Base-by-base conservation (phyloP, 2,113 vertebrate species). In the Eulemur macaco region DNA sequence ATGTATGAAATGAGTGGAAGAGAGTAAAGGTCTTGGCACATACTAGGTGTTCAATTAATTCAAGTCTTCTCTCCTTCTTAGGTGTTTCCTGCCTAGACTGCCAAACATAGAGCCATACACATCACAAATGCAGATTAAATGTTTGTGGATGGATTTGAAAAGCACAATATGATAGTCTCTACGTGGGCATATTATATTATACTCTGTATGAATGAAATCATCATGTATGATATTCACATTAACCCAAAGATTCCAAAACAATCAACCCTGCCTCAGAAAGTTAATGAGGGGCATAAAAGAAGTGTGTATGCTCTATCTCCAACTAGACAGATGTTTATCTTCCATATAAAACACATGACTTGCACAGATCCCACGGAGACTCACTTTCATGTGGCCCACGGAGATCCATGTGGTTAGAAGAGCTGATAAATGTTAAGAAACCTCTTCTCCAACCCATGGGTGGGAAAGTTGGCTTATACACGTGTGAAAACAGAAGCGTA, bases 241-340 rank as follows among this genome's bases (percentile, higher is more conserved):
- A 85, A 73, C 50, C 23, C 20, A 74, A 86, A 85, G 17, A 7
- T 95, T 93, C 68, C 20, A 52, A 82, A 82, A 87, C 37, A 84
- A 92, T 87, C 64, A 94, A 42, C 29, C 2, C 23, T 45, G 29
- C 15, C 5, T 47, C 68, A 89, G 29, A 80, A 95, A 80, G 73
- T 86, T 89, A 97, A 95, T 34, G 74, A 87, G 66, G 68, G 54
- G 31, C 54, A 5, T 45, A 80, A 73, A 78, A 47, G 27, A 89
- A 87, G 42, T 23, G 9, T 50, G 20, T 58, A 0, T 69, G 68
- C 9, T 93, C 86, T 93, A 58, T 81, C 34, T 89, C 77, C 29
- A 95, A 68, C 27, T 74, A n/a, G 60, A 91, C 54, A 89, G 83
- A 34, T 95, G 92, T 95, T 93, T 93, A 83, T n/a, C 87, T 87